Evolutionary conservation across 1,140 invertebrate genomes (phyloP).

Genomic region (Bombus difficillimus): DNA sequence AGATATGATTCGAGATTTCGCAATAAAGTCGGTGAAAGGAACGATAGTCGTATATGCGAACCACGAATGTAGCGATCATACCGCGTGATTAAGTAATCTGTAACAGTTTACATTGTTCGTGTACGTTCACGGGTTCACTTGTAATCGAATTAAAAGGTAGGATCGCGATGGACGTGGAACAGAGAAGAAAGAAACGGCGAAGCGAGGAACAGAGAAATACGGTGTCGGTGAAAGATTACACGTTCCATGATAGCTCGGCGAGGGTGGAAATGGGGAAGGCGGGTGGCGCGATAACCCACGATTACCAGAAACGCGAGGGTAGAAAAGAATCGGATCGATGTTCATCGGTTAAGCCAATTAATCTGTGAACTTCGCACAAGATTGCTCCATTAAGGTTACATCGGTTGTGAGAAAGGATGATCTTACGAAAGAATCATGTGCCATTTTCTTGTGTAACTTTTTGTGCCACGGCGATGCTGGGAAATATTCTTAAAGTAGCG

Average conservation of each 20-base stretch:
- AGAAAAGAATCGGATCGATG: conserved; percentile 53
- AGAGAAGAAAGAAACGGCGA: conserved; percentile 19
- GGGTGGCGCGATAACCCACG: conserved; percentile 53
- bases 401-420: conserved; percentile 8
- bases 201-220: conserved; percentile 11
- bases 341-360: conserved; percentile 54
- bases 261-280: conserved; percentile 40
- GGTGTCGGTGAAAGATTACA: conserved; percentile 46
- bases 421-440: neutral
- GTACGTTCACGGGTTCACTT: conserved; percentile 32
- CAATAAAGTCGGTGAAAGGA: neutral
- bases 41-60: conserved; percentile 23
- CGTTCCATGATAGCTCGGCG: conserved; percentile 8
- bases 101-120: conserved; percentile 43
- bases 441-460: neutral
- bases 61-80: conserved; percentile 43
- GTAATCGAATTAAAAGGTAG: conserved; percentile 43
- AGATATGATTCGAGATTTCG: neutral
- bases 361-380: conserved; percentile 36
- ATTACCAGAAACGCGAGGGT: conserved; percentile 53
- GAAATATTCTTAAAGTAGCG: neutral
- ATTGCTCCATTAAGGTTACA: conserved; percentile 40
- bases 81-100: conserved; percentile 52
- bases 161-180: conserved; percentile 1
- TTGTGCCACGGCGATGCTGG: neutral